phyloP scores from a whole-genome alignment of 1,140 invertebrate genomes.

The Tigriopus japonicus region DNA sequence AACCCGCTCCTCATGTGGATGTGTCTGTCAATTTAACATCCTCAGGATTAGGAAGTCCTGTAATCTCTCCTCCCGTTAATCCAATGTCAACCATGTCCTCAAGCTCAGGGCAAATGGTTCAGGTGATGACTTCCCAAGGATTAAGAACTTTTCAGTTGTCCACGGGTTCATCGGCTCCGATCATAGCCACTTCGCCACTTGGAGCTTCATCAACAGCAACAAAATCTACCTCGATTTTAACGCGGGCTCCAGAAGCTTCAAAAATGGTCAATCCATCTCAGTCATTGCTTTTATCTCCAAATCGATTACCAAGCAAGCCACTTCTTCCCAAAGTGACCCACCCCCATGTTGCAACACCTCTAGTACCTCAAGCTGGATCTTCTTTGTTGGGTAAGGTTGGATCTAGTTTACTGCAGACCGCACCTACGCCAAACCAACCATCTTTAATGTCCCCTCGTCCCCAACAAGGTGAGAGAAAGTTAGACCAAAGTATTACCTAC shows the following conservation, averaged over 20 bases:
- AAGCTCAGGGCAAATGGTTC: neutral
- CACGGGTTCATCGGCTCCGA: neutral
- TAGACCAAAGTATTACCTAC: too few relatives aligned
- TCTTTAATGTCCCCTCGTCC: neutral
- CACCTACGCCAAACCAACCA: neutral
- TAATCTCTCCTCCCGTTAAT: neutral
- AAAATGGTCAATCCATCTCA: neutral
- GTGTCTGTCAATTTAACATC: neutral
- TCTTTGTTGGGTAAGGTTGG: too few relatives aligned
- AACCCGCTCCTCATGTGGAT: neutral
- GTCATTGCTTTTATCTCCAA: neutral
- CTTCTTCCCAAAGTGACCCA: neutral
- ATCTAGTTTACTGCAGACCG: too few relatives aligned
- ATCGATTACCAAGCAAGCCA: neutral
- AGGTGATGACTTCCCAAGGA: slow-evolving; percentile 1
- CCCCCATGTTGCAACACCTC: neutral
- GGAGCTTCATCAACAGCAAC: neutral
- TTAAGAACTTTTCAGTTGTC: neutral
- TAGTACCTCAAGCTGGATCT: too few relatives aligned
- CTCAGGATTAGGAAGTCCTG: neutral
- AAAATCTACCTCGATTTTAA: neutral
- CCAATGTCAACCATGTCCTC: neutral
- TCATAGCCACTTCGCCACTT: neutral
- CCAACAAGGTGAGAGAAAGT: neutral
- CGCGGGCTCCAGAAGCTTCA: too few relatives aligned